These are phyloP conservation scores for Rhynchopsitta pachyrhyncha DNA, from an alignment of 2,113 vertebrate genomes.

Conservation along the genomic window DNA sequence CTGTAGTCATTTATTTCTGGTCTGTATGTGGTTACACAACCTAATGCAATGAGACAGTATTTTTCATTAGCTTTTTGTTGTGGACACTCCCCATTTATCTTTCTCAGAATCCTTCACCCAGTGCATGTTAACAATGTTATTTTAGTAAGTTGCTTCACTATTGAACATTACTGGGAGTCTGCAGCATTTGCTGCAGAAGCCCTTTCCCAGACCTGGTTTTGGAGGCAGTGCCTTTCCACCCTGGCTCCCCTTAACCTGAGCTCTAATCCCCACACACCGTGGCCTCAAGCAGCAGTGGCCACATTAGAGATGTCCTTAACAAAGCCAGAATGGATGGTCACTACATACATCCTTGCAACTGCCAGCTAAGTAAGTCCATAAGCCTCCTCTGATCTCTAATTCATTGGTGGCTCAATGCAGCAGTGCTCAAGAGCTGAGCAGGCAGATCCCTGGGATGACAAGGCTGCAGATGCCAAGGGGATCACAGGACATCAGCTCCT, in stretches of 20 bases:
- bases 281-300: neutral
- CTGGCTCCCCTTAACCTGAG: rapidly evolving
- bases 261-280: rapidly evolving
- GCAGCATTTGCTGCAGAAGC: neutral
- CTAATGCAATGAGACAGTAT: neutral
- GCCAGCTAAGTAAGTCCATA: neutral
- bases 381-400: neutral
- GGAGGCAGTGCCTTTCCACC: neutral
- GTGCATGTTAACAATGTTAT: neutral
- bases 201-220: neutral
- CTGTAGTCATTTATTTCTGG: neutral
- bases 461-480: neutral
- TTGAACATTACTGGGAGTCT: neutral
- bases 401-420: neutral
- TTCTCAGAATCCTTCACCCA: neutral
- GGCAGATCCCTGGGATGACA: neutral
- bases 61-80: slow-evolving; percentile 15
- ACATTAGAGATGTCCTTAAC: neutral
- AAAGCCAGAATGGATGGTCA: neutral
- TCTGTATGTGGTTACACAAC: neutral
- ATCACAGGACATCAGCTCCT: neutral
- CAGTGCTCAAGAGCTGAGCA: neutral
- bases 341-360: rapidly evolving
- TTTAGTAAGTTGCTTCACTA: neutral
- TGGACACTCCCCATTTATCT: slow-evolving; percentile 32